A percentile compares a stretch with the other conserved stretches of the same genome.
phyloP scores from a whole-genome alignment of 1,140 invertebrate species.

The Stegodyphus dumicola region DNA sequence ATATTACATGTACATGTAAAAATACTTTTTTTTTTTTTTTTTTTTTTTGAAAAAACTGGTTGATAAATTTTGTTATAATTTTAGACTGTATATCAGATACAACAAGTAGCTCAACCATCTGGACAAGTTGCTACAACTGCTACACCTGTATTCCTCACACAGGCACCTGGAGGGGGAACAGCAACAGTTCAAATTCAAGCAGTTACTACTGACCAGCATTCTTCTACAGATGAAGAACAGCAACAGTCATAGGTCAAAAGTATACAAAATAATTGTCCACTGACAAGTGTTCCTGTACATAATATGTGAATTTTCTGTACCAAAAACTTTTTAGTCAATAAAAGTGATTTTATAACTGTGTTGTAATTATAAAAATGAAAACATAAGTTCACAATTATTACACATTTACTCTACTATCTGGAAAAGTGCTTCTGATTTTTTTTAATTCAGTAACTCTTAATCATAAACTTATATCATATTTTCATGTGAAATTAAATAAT shows the following conservation, averaged over 20 bases:
- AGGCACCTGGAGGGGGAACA: conserved; percentile 38
- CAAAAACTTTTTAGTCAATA: no score
- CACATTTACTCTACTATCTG: no score
- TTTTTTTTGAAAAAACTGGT: no score
- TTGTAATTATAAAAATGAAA: not conserved
- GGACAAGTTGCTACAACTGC: conserved; percentile 40
- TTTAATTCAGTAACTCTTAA: no score
- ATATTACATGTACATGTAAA: no score
- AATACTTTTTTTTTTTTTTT: no score
- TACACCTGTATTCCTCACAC: conserved; percentile 62
- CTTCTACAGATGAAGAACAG: conserved; percentile 46
- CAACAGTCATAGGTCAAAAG: not conserved
- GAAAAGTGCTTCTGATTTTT: no score
- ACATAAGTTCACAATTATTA: no score
- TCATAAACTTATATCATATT: no score
- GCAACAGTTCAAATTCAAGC: conserved; percentile 58
- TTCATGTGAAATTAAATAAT: no score
- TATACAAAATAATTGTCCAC: not conserved
- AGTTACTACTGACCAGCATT: conserved; percentile 40
- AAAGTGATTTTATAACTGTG: not conserved
- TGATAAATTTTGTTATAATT: not conserved
- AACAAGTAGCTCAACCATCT: conserved; percentile 56
- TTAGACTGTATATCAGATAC: conserved; percentile 62
- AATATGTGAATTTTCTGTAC: no score
- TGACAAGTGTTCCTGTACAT: no score